phyloP scores from a whole-genome alignment of 2,888 invertebrate species.

The Pollenia amentaria region DNA sequence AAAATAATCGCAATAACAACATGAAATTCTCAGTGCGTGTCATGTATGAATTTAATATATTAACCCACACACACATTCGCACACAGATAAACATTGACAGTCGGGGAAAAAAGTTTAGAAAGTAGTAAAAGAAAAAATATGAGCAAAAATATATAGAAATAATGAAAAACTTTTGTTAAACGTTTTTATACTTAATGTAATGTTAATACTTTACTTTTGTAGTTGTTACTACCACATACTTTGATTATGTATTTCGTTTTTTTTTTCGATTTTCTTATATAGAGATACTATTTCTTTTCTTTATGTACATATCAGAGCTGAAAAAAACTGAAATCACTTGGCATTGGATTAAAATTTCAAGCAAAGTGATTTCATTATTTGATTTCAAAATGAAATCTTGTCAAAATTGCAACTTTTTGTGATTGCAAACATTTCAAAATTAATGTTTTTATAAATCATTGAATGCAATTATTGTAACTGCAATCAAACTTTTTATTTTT shows the following conservation, averaged over 20 bases:
- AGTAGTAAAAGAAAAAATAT: conserved; percentile 15
- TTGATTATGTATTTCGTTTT: conserved; percentile 53
- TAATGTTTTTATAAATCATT: too few species aligned
- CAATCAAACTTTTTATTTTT: too few species aligned
- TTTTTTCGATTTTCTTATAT: neutral
- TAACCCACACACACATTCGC: conserved; percentile 45
- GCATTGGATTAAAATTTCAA: too few species aligned
- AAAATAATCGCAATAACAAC: conserved; percentile 73
- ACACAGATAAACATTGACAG: conserved; percentile 5
- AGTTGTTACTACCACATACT: conserved; percentile 48
- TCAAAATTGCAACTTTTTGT: too few species aligned
- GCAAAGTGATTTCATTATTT: too few species aligned
- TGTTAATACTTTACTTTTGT: conserved; percentile 66
- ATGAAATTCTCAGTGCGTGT: conserved; percentile 75
- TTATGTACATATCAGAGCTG: too few species aligned
- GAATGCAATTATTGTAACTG: too few species aligned
- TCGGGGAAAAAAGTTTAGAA: neutral
- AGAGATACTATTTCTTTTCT: conserved; percentile 1
- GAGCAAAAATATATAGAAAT: conserved; percentile 34
- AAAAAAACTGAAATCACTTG: too few species aligned
- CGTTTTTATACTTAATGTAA: conserved; percentile 66
- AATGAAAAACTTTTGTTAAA: conserved; percentile 68
- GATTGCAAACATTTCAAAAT: too few species aligned
- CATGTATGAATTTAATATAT: conserved; percentile 83
- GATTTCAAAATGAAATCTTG: too few species aligned